Evolutionary conservation across 1,140 invertebrate genomes (phyloP), one percentile per base, ranked within the genome.

Genomic region (Argopecten irradians): DNA sequence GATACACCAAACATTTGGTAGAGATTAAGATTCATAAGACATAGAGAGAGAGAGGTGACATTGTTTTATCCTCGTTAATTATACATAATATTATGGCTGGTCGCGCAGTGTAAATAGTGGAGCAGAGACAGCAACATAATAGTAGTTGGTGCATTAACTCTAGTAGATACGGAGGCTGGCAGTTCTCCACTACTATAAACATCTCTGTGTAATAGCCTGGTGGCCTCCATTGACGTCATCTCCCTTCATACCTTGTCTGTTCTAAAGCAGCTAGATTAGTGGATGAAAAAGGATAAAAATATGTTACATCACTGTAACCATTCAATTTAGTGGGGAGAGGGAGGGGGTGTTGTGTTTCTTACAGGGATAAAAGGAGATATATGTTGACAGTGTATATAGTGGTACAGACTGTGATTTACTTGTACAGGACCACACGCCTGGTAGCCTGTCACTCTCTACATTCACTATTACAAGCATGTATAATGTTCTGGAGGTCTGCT

Each of bases 271-370:
- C 5, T 0, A 71, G 55, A 71, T 28, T 71, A 71, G 55, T 71
- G 55, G 55, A 71, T n/a, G 55, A 71, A 71, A 71, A 71, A 16
- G 55, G 22, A 71, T 71, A 71, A 71, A 46, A 71, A 71, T 71
- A n/a, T 71, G 55, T 71, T 71, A 71, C 55, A 71, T 71, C 55
- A 71, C 55, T 16, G 11, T n/a, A n/a, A 71, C 55, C 55, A 71
- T 71, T 71, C 55, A 71, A 71, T 71, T 71, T 71, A 71, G 22
- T 71, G 55, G 55, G 13, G 28, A 5, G 16, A n/a, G n/a, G 55
- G 55, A 16, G 22, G 28, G 28, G n/a, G n/a, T 71, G 55, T 71
- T 71, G 22, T 71, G n/a, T 8, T 71, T 28, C 55, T 71, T 39
- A 39, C 36, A 39, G 5, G 13, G 36, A 8, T 39, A 39, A 13